These are phyloP conservation scores for Bufo gargarizans DNA, from an alignment of 2,113 vertebrate species.

Conservation along the genomic window DNA sequence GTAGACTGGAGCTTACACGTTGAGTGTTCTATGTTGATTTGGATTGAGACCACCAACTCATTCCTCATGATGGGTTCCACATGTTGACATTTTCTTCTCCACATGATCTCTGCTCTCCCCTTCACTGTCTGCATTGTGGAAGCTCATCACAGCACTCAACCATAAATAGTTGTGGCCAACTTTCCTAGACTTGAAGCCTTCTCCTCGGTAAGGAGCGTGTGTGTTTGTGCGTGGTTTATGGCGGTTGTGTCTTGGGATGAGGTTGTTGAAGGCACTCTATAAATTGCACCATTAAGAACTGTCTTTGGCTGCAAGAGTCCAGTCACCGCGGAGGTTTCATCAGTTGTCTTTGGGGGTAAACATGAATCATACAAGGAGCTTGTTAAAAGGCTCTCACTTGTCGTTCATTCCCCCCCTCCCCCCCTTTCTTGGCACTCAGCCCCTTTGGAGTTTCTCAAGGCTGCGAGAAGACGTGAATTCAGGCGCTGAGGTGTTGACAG, in stretches of 20 bases:
- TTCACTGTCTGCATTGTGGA: slow-evolving; percentile 13
- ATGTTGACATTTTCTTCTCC: slow-evolving; percentile 19
- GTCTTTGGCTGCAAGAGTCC: slow-evolving; percentile 38
- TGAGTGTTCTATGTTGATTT: neutral
- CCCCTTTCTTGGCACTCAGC: neutral
- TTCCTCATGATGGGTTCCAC: slow-evolving; percentile 33
- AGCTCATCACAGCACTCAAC: slow-evolving; percentile 9
- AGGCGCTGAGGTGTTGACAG: slow-evolving; percentile 9
- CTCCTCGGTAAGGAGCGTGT: neutral
- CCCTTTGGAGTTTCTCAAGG: neutral
- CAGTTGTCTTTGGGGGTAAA: slow-evolving; percentile 4
- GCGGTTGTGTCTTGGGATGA: slow-evolving; percentile 18
- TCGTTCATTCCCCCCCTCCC: neutral
- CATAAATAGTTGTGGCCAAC: slow-evolving; percentile 1
- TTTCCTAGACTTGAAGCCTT: slow-evolving; percentile 38
- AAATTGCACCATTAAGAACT: slow-evolving; percentile 55
- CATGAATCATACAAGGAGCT: slow-evolving; percentile 26
- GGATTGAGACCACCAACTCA: slow-evolving; percentile 36
- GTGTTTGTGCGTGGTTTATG: slow-evolving; percentile 18
- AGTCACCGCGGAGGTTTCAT: neutral
- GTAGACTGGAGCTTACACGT: neutral
- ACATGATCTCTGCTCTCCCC: neutral
- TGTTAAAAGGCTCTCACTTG: neutral
- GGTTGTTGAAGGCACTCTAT: slow-evolving; percentile 57
- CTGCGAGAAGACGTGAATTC: slow-evolving; percentile 44